These are phyloP conservation scores for Coreius guichenoti DNA, from an alignment of 2,797 vertebrate species.

Conservation along the genomic window DNA sequence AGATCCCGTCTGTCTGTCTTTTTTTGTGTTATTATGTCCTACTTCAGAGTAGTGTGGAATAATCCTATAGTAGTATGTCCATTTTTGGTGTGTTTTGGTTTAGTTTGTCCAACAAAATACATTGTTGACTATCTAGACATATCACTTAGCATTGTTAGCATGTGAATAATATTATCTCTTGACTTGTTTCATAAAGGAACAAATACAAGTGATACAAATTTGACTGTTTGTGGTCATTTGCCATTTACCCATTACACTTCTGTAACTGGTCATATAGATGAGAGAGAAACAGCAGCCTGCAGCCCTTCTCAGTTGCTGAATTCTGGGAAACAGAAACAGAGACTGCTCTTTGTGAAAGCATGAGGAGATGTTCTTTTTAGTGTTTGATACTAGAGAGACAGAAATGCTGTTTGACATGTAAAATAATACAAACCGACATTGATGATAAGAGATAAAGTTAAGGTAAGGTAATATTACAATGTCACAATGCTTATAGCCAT, in stretches of 20 bases:
- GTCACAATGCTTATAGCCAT: not conserved
- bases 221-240: conserved; percentile 35
- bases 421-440: not conserved
- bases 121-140: not conserved
- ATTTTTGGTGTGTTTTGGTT: conserved; percentile 1
- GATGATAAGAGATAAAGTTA: not conserved
- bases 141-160: not conserved
- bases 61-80: not conserved
- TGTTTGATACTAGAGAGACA: not conserved
- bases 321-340: conserved; percentile 34
- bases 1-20: conserved; percentile 3
- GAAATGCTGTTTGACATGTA: not conserved
- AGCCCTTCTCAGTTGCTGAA: conserved; percentile 7
- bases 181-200: not conserved
- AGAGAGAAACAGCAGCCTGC: not conserved
- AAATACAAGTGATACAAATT: conserved; percentile 11
- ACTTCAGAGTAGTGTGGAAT: conserved; percentile 26
- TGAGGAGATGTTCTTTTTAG: not conserved
- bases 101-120: not conserved
- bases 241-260: conserved; percentile 9
- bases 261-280: conserved; percentile 10
- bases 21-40: conserved; percentile 4
- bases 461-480: not conserved
- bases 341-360: conserved; percentile 6
- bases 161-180: conserved; percentile 8